phyloP scores from a whole-genome alignment of 2,113 vertebrate genomes.

The Rana temporaria region DNA sequence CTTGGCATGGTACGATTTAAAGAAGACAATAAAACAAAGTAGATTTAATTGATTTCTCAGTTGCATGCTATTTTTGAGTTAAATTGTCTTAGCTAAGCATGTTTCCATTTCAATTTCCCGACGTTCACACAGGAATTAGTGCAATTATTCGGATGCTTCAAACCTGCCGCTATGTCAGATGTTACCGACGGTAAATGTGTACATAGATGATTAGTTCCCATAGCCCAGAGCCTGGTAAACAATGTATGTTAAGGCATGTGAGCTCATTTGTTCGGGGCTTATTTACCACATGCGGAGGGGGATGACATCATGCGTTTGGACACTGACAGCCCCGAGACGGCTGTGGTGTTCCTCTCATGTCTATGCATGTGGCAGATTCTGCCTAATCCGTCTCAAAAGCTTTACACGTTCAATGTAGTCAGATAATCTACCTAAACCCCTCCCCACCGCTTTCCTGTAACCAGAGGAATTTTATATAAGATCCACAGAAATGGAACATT shows the following conservation, averaged over 20 bases:
- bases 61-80: conserved; percentile 6
- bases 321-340: conserved; percentile 32
- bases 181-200: accelerated
- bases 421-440: background rate
- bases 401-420: conserved; percentile 1
- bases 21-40: conserved; percentile 13
- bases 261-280: conserved; percentile 22
- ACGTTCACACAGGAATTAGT: conserved; percentile 22
- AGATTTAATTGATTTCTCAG: conserved; percentile 16
- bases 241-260: conserved; percentile 37
- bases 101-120: background rate
- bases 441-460: background rate
- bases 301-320: background rate
- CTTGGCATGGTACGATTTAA: background rate
- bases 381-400: conserved; percentile 17
- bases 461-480: no score
- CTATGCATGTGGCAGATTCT: conserved; percentile 46
- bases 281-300: conserved; percentile 18
- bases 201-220: background rate
- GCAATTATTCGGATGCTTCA: conserved; percentile 9
- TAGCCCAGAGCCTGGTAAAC: conserved; percentile 29
- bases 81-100: conserved; percentile 13
- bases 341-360: conserved; percentile 47
- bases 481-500: no score
- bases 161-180: conserved; percentile 22